phyloP scores from a whole-genome alignment of 2,113 vertebrate species.

The Dasyprocta punctata region DNA sequence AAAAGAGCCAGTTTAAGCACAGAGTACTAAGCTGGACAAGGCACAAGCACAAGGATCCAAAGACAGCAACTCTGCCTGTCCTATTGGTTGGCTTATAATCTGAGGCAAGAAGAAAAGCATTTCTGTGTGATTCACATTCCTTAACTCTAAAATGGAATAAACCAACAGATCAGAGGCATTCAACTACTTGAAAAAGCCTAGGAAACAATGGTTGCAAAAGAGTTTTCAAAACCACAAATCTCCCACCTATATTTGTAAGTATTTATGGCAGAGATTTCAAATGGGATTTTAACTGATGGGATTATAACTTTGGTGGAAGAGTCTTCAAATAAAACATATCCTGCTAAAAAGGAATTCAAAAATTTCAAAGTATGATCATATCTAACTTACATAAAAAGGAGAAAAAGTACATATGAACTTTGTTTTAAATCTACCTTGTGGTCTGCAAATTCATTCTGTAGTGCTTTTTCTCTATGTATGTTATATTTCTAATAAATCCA shows the following conservation, averaged over 20 bases:
- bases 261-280: background rate
- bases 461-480: background rate
- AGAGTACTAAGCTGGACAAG: background rate
- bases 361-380: background rate
- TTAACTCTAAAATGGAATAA: background rate
- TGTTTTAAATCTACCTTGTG: background rate
- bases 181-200: background rate
- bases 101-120: background rate
- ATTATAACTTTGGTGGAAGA: background rate
- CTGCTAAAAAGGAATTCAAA: background rate
- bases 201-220: background rate
- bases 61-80: background rate
- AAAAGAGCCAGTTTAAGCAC: background rate
- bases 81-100: background rate
- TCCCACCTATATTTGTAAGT: background rate
- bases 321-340: background rate
- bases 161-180: background rate
- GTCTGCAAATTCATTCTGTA: background rate
- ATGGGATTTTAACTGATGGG: background rate
- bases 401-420: background rate
- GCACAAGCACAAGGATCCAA: background rate
- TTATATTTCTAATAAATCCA: constrained; percentile 13
- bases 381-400: background rate
- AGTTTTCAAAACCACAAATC: background rate
- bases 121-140: background rate